A percentile compares a stretch with the other conserved stretches of the same genome.
Evolutionary conservation across 2,797 vertebrate species (phyloP).

Genomic region (Peromyscus aztecus): DNA sequence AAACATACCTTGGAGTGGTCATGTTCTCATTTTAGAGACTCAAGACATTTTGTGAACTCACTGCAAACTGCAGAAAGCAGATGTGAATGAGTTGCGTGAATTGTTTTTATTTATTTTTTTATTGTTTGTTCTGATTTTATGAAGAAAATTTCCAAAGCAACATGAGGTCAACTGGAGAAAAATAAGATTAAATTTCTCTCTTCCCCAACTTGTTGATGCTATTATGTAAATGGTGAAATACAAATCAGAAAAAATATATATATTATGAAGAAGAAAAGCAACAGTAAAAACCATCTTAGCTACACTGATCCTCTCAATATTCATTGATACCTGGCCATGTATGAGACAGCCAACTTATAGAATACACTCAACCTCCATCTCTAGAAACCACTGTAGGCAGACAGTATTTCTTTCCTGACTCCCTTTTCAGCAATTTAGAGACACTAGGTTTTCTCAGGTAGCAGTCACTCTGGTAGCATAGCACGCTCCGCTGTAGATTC

Average conservation of each 20-base stretch:
- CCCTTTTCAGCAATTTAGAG: not conserved
- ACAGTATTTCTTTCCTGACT: constrained; percentile 36
- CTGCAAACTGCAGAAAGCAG: not conserved
- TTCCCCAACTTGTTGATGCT: constrained; percentile 28
- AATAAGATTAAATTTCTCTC: constrained; percentile 37
- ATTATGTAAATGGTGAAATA: constrained; percentile 33
- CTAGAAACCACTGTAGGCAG: not conserved
- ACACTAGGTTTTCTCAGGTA: not conserved
- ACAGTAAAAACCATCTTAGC: not conserved
- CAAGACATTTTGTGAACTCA: not conserved
- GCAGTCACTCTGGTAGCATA: not conserved
- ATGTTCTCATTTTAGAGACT: not conserved
- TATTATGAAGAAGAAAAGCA: not conserved
- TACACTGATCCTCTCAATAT: not conserved
- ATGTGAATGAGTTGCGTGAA: not conserved
- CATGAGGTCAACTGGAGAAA: not conserved
- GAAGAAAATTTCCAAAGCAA: not conserved
- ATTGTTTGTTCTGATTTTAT: constrained; percentile 3
- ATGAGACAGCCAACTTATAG: constrained; percentile 20
- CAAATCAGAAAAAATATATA: constrained; percentile 53
- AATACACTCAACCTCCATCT: not conserved
- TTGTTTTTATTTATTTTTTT: not conserved
- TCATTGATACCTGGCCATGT: not conserved
- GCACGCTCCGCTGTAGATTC: not conserved
- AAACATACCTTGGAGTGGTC: not conserved